phyloP scores from a whole-genome alignment of 2,113 vertebrate species.

The Entelurus aequoreus region DNA sequence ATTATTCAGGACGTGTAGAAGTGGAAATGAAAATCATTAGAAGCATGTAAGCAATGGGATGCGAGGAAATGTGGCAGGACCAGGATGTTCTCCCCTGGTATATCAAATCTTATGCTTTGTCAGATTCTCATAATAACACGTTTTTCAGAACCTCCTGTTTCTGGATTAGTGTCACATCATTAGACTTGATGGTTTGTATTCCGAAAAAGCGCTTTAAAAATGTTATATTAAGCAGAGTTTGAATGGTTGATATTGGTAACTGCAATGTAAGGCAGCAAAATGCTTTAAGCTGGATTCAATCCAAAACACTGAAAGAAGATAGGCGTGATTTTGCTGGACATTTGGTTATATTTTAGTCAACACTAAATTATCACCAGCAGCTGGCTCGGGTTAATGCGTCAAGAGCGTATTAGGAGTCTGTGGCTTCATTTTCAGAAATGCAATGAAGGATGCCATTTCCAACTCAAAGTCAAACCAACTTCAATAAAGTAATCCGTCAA shows the following conservation, averaged over 20 bases:
- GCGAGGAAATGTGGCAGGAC: background rate
- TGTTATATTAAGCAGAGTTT: too few species aligned
- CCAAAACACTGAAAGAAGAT: background rate
- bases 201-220: background rate
- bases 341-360: background rate
- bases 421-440: background rate
- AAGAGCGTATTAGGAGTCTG: background rate
- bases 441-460: background rate
- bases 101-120: slow-evolving; percentile 2
- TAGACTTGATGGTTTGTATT: background rate
- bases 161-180: background rate
- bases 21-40: background rate
- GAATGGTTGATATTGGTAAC: too few species aligned
- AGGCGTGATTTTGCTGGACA: slow-evolving; percentile 1
- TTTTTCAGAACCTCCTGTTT: background rate
- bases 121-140: background rate
- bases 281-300: background rate
- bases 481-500: background rate
- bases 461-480: background rate
- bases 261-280: background rate
- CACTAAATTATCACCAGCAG: background rate
- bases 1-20: too few species aligned
- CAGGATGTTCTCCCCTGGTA: background rate
- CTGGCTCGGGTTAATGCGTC: background rate
- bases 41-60: background rate